These are phyloP conservation scores for Sebastiscus albofasciatus DNA, from an alignment of 2,797 vertebrate genomes.

Conservation along the genomic window DNA sequence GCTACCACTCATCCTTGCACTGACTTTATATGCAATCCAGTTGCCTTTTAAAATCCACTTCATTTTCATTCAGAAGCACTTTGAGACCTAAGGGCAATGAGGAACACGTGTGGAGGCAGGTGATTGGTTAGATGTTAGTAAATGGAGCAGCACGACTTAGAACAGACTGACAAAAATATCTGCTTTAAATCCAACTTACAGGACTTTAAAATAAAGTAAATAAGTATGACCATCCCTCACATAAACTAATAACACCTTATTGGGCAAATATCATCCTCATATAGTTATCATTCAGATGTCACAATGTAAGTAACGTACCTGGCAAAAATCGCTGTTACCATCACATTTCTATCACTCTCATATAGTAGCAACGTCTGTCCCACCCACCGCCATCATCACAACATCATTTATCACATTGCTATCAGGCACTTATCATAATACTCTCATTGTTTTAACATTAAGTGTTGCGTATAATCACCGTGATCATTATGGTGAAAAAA, in stretches of 20 bases:
- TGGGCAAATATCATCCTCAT: background rate
- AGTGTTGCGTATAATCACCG: background rate
- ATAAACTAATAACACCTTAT: background rate
- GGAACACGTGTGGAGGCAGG: background rate
- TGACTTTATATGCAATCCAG: background rate
- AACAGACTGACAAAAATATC: background rate
- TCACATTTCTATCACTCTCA: background rate
- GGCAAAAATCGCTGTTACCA: background rate
- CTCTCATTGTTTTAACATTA: background rate
- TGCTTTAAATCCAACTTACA: background rate
- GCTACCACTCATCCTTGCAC: background rate
- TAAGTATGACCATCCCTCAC: background rate
- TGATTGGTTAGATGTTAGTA: background rate
- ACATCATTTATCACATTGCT: background rate
- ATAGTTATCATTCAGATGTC: background rate
- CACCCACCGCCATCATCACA: background rate
- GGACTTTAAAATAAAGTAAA: no score
- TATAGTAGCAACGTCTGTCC: background rate
- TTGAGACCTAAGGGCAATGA: background rate
- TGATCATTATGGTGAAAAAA: background rate
- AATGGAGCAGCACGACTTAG: background rate
- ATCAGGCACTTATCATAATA: background rate
- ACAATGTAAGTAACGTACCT: background rate
- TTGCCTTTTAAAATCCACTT: slow-evolving; percentile 9
- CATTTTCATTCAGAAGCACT: background rate